Percentiles rank a stretch among this genome's conserved stretches.
These are phyloP conservation scores for Craterocephalus amniculus DNA, from an alignment of 2,797 vertebrate species.

Conservation along the genomic window DNA sequence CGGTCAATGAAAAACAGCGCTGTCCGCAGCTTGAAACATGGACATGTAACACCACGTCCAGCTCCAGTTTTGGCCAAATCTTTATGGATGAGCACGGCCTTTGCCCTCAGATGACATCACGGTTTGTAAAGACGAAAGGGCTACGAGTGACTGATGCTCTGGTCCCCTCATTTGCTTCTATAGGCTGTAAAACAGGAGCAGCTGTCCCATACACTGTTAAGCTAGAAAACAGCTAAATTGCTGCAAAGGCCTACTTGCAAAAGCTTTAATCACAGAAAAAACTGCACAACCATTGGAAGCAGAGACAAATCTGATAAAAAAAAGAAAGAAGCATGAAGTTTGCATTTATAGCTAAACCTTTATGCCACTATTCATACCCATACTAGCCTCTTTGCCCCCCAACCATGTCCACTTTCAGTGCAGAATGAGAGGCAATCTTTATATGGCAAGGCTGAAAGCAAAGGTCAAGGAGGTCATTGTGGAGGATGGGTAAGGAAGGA, in stretches of 20 bases:
- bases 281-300: background rate
- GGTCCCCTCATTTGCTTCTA: background rate
- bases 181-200: background rate
- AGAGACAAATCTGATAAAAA: background rate
- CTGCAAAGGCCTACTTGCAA: background rate
- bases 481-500: conserved; percentile 3
- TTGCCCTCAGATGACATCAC: background rate
- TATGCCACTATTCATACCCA: background rate
- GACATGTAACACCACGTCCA: background rate
- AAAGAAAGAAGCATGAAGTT: background rate
- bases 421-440: background rate
- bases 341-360: background rate
- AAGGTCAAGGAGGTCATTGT: conserved; percentile 8
- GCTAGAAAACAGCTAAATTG: background rate
- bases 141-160: background rate
- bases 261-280: background rate
- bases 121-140: background rate
- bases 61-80: background rate
- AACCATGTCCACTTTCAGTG: background rate
- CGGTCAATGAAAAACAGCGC: background rate
- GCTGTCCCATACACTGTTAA: background rate
- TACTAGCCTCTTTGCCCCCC: background rate
- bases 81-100: background rate
- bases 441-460: background rate
- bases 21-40: too few relatives aligned